These are phyloP conservation scores for Nicator chloris DNA, from an alignment of 2,113 vertebrate genomes.

Conservation along the genomic window DNA sequence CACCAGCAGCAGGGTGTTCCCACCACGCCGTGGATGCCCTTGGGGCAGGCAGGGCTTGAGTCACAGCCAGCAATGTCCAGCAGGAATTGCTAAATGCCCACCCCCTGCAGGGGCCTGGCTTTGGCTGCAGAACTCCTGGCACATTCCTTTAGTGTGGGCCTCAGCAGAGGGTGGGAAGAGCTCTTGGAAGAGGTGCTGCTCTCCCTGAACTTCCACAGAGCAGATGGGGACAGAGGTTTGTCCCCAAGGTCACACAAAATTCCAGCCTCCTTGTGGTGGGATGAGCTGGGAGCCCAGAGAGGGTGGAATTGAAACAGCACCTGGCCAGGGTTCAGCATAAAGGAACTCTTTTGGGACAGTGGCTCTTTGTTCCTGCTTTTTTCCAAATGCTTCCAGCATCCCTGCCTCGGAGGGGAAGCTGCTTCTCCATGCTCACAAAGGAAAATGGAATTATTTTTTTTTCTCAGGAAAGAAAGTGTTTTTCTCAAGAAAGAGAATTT, in stretches of 20 bases:
- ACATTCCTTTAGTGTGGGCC: neutral
- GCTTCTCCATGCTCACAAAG: neutral
- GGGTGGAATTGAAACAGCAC: neutral
- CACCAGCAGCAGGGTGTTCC: neutral
- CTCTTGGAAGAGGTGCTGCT: neutral
- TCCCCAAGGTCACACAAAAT: neutral
- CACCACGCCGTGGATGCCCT: neutral
- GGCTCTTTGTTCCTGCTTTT: neutral
- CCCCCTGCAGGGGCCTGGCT: neutral
- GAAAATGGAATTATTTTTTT: neutral
- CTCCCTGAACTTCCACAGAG: neutral
- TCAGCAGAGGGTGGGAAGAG: neutral
- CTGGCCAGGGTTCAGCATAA: neutral
- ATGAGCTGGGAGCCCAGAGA: neutral
- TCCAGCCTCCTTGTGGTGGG: too few species aligned
- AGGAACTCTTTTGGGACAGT: neutral
- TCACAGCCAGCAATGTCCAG: neutral
- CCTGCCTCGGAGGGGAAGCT: neutral
- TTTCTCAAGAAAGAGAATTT: neutral
- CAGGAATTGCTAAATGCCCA: neutral
- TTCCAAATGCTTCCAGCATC: neutral
- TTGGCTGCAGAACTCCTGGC: neutral
- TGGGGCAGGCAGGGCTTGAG: neutral
- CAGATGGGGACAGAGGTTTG: rapidly evolving
- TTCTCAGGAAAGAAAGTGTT: neutral